These are phyloP conservation scores for Phoebastria nigripes DNA, from an alignment of 2,797 vertebrate genomes.

Conservation along the genomic window DNA sequence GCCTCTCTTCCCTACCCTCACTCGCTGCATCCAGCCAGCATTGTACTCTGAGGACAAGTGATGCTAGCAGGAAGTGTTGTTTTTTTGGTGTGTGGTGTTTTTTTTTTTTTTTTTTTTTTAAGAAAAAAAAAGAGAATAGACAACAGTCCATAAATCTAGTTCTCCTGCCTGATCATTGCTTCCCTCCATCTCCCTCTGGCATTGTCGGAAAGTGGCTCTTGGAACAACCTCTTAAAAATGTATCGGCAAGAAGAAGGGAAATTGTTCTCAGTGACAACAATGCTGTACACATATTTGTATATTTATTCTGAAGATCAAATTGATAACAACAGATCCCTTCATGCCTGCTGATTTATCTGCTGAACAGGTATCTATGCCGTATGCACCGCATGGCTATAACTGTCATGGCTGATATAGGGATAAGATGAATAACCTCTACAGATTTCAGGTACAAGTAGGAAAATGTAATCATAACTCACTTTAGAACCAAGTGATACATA, in stretches of 20 bases:
- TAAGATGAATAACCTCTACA: slow-evolving; percentile 76
- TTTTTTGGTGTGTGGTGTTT: no score
- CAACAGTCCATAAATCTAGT: slow-evolving; percentile 34
- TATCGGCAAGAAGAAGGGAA: slow-evolving; percentile 28
- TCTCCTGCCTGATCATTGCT: slow-evolving; percentile 2
- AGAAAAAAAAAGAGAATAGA: background rate
- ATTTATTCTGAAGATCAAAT: slow-evolving; percentile 68
- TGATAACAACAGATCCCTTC: slow-evolving; percentile 73
- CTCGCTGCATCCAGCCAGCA: background rate
- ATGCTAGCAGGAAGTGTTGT: background rate
- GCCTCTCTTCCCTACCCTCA: background rate
- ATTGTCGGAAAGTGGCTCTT: slow-evolving; percentile 19
- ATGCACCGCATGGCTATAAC: slow-evolving; percentile 50
- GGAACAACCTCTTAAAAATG: slow-evolving; percentile 27
- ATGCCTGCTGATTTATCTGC: slow-evolving; percentile 73
- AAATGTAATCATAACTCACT: slow-evolving; percentile 79
- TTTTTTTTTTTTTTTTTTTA: background rate
- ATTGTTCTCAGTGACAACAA: slow-evolving; percentile 17
- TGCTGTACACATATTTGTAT: slow-evolving; percentile 33
- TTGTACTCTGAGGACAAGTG: background rate
- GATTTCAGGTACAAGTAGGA: slow-evolving; percentile 72
- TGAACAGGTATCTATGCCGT: slow-evolving; percentile 45
- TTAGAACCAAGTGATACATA: slow-evolving; percentile 73
- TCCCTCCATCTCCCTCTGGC: background rate
- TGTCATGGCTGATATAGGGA: slow-evolving; percentile 71